Conservation (phyloP, 2,888 invertebrate genomes). For the Dione juno region DNA sequence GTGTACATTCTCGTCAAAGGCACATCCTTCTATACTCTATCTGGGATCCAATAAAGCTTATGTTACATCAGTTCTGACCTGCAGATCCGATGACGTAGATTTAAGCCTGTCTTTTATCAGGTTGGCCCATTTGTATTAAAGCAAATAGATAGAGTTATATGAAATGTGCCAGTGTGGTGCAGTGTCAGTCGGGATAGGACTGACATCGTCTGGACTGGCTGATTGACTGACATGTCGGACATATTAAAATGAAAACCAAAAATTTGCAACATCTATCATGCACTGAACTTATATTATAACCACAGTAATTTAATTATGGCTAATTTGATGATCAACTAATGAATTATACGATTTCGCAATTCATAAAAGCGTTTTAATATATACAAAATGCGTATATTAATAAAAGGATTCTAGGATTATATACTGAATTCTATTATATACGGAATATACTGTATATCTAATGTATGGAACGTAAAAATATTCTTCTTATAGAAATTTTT, state of each 20-base stretch:
- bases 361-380: background rate
- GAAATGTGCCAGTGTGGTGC: background rate
- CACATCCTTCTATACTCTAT: constrained; percentile 2
- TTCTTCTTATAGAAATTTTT: no score
- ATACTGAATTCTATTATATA: no score
- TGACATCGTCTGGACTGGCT: no score
- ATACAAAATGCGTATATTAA: no score
- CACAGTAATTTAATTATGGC: background rate
- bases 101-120: constrained; percentile 12
- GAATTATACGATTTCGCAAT: background rate
- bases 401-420: no score
- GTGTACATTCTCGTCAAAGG: constrained; percentile 7
- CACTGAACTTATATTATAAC: background rate
- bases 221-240: no score
- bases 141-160: background rate
- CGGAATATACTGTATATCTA: no score
- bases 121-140: constrained; percentile 5
- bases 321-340: background rate
- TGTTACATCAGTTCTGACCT: constrained; percentile 17
- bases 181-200: background rate
- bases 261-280: background rate
- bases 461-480: background rate
- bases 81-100: constrained; percentile 1
- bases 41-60: constrained; percentile 20
- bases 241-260: background rate